Evolutionary conservation across 2,797 vertebrate genomes (phyloP).

Genomic region (Lerista edwardsae): DNA sequence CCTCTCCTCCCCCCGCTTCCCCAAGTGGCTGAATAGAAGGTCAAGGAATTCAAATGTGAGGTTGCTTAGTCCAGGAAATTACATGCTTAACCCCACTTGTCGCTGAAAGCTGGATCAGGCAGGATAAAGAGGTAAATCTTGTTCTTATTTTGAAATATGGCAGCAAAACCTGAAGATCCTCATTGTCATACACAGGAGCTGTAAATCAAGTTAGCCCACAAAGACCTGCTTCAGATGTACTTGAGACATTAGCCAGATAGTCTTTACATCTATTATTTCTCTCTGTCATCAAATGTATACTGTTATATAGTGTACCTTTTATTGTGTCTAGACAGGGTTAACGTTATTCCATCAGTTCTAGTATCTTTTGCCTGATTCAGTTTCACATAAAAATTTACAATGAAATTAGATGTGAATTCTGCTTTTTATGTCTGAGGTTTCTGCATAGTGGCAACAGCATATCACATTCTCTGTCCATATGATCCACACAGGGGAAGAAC

Average conservation of each 20-base stretch:
- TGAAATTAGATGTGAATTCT: slow-evolving; percentile 32
- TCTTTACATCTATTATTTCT: slow-evolving; percentile 21
- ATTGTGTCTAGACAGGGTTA: slow-evolving; percentile 18
- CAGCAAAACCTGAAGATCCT: slow-evolving; percentile 31
- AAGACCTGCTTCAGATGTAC: slow-evolving; percentile 18
- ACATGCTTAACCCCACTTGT: slow-evolving; percentile 32
- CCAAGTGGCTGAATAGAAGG: slow-evolving; percentile 15
- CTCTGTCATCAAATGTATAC: not conserved
- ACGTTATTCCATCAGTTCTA: not conserved
- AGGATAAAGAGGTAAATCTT: slow-evolving; percentile 13
- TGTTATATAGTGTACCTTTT: not conserved
- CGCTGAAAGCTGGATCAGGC: slow-evolving; percentile 10
- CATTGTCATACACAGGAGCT: not conserved
- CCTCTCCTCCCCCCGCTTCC: not conserved
- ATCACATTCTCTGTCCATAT: not conserved
- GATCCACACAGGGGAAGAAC: not conserved
- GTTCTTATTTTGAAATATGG: slow-evolving; percentile 18
- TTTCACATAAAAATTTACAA: slow-evolving; percentile 39
- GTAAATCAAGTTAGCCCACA: slow-evolving; percentile 4
- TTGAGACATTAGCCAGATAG: slow-evolving; percentile 10
- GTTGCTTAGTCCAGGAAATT: slow-evolving; percentile 20
- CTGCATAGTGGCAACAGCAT: not conserved
- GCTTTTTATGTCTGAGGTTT: slow-evolving; percentile 20
- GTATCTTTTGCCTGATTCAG: slow-evolving; percentile 31
- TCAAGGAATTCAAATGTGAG: slow-evolving; percentile 17